Evolutionary conservation across 2,113 vertebrate genomes (phyloP).

Genomic region (Pangasianodon gigas): DNA sequence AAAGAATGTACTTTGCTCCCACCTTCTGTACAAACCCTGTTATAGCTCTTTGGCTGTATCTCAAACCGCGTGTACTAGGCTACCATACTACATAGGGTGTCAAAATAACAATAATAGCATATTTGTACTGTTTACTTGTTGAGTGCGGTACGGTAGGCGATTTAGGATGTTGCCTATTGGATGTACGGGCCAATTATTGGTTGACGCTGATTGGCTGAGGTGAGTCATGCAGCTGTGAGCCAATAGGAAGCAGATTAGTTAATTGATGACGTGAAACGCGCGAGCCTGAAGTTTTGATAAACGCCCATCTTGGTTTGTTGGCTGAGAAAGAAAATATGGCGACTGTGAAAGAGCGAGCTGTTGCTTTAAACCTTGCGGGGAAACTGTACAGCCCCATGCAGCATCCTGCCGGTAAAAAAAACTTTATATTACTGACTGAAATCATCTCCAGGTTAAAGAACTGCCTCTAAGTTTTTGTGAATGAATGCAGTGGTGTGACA

Average conservation of each 20-base stretch:
- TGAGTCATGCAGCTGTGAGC: not conserved
- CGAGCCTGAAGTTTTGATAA: not conserved
- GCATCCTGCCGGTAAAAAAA: conserved; percentile 25
- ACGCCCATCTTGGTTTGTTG: not conserved
- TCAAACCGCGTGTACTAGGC: not conserved
- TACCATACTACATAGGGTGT: not conserved
- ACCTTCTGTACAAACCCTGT: conserved; percentile 2
- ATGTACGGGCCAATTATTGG: not conserved
- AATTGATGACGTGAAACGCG: conserved; percentile 21
- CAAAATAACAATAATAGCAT: not conserved
- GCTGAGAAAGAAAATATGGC: conserved; percentile 21
- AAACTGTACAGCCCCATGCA: conserved; percentile 47
- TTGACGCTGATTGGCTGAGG: conserved; percentile 20
- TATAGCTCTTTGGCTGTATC: not conserved
- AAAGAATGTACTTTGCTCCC: conserved; percentile 28
- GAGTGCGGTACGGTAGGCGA: too few species aligned
- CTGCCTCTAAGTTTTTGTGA: not conserved
- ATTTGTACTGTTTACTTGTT: not conserved
- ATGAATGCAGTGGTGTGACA: not conserved
- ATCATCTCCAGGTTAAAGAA: not conserved
- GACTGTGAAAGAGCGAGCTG: conserved; percentile 43
- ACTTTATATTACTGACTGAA: not conserved
- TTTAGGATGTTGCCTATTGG: not conserved
- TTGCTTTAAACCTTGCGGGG: conserved; percentile 36
- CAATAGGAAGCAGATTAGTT: conserved; percentile 28